phyloP scores from a whole-genome alignment of 2,797 vertebrate species.

The Columba guinea region DNA sequence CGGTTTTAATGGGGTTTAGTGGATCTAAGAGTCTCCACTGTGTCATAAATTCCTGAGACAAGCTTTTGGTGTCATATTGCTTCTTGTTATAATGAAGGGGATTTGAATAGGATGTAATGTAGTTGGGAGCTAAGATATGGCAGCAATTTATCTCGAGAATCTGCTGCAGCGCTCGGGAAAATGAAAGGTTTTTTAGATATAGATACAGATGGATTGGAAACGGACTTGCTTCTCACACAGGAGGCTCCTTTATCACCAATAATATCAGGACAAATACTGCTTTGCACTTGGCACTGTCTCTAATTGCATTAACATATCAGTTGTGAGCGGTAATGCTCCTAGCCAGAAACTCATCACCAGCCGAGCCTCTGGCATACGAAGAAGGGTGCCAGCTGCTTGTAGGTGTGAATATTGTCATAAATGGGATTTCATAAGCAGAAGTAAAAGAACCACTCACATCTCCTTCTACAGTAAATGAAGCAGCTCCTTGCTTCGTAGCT shows the following conservation, averaged over 20 bases:
- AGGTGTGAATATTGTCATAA: slow-evolving; percentile 42
- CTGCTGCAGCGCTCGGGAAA: background rate
- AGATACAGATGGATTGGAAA: slow-evolving; percentile 56
- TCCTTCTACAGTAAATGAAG: background rate
- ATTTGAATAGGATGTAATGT: slow-evolving; percentile 66
- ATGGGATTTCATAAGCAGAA: slow-evolving; percentile 15
- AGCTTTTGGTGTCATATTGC: slow-evolving; percentile 63
- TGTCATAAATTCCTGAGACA: slow-evolving; percentile 60
- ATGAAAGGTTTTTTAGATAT: slow-evolving; percentile 40
- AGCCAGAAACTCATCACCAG: slow-evolving; percentile 31
- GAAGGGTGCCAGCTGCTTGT: slow-evolving; percentile 53
- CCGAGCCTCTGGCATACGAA: background rate
- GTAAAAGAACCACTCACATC: background rate
- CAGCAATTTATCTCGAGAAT: slow-evolving; percentile 55
- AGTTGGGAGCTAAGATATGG: slow-evolving; percentile 47
- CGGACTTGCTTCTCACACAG: slow-evolving; percentile 22
- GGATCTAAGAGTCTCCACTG: slow-evolving; percentile 60
- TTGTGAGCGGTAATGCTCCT: slow-evolving; percentile 5
- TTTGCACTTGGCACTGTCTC: slow-evolving; percentile 22
- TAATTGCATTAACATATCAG: slow-evolving; percentile 10
- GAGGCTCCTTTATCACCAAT: slow-evolving; percentile 54
- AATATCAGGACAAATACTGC: slow-evolving; percentile 52
- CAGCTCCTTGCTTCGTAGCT: background rate
- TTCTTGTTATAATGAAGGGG: slow-evolving; percentile 68
- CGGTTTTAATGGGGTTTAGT: slow-evolving; percentile 64